Conservation (phyloP, 2,797 vertebrate genomes). For the Carcharodon carcharias region DNA sequence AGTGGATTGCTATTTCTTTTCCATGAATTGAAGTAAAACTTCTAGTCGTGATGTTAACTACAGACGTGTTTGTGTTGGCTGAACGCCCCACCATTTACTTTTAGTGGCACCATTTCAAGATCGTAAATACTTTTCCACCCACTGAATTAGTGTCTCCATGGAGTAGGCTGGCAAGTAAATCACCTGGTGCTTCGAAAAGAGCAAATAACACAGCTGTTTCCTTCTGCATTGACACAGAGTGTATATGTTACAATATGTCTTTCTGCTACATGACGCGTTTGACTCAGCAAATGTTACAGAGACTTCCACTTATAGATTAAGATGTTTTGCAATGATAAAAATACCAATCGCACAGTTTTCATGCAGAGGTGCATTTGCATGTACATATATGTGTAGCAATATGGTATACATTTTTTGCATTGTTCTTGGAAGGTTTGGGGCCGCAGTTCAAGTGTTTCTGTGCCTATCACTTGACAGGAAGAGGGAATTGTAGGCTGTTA, state of each 20-base stretch:
- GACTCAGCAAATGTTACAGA: not conserved
- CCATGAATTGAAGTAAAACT: constrained; percentile 45
- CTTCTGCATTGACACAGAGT: not conserved
- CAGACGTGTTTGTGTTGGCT: constrained; percentile 48
- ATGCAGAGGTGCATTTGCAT: too few species aligned
- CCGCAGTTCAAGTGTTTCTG: not conserved
- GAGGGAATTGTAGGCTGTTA: not conserved
- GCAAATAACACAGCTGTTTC: constrained; percentile 20
- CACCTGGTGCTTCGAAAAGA: constrained; percentile 24
- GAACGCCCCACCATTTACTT: constrained; percentile 17
- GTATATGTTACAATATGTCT: not conserved
- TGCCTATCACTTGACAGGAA: not conserved
- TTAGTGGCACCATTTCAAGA: constrained; percentile 27
- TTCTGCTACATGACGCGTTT: not conserved
- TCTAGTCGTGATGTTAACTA: constrained; percentile 47
- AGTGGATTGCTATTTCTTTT: constrained; percentile 45
- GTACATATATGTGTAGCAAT: not conserved
- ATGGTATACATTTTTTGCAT: not conserved
- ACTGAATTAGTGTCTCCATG: constrained; percentile 11
- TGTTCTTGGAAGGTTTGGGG: not conserved
- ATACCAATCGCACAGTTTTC: not conserved
- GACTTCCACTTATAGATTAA: not conserved
- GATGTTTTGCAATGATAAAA: not conserved
- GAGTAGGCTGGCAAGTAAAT: not conserved
- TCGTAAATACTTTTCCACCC: constrained; percentile 33